Percentiles rank a stretch among this genome's conserved stretches.
Conservation (phyloP, 2,797 vertebrate genomes). For the Poecilia gillii region DNA sequence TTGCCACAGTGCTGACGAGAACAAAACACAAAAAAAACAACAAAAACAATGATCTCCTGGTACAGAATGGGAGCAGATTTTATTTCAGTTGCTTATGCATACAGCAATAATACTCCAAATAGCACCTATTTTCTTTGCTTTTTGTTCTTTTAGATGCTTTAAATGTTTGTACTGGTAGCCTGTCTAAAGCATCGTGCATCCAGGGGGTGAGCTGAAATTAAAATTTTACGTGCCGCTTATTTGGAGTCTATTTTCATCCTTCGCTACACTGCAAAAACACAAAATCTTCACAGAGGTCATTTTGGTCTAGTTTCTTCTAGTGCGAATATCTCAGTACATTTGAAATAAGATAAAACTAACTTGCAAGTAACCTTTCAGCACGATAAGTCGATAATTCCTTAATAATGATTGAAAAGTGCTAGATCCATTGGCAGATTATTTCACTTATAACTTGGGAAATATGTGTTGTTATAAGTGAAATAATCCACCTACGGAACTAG, state of each 20-base stretch:
- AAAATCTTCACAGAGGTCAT: too few relatives aligned
- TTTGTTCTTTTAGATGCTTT: not conserved
- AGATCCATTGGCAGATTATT: too few relatives aligned
- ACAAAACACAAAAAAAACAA: not conserved
- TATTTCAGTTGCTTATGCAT: not conserved
- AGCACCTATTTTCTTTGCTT: not conserved
- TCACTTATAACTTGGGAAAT: too few relatives aligned
- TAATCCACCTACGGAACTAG: too few relatives aligned
- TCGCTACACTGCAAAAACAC: not conserved
- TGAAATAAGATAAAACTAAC: too few relatives aligned
- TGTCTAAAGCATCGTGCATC: not conserved
- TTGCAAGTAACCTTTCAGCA: too few relatives aligned
- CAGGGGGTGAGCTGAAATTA: not conserved
- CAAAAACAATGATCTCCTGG: conserved; percentile 6
- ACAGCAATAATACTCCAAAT: not conserved
- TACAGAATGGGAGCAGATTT: not conserved
- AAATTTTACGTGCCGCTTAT: not conserved
- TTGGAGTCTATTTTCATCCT: not conserved
- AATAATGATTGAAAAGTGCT: too few relatives aligned
- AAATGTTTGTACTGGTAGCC: not conserved
- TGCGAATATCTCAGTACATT: too few relatives aligned
- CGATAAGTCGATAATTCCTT: too few relatives aligned
- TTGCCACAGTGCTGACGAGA: conserved; percentile 1
- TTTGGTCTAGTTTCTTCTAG: too few relatives aligned
- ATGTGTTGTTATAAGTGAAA: too few relatives aligned